A percentile compares a stretch with the other conserved stretches of the same genome.
Evolutionary conservation across 2,797 vertebrate species (phyloP).

Genomic region (Rhinella marina): DNA sequence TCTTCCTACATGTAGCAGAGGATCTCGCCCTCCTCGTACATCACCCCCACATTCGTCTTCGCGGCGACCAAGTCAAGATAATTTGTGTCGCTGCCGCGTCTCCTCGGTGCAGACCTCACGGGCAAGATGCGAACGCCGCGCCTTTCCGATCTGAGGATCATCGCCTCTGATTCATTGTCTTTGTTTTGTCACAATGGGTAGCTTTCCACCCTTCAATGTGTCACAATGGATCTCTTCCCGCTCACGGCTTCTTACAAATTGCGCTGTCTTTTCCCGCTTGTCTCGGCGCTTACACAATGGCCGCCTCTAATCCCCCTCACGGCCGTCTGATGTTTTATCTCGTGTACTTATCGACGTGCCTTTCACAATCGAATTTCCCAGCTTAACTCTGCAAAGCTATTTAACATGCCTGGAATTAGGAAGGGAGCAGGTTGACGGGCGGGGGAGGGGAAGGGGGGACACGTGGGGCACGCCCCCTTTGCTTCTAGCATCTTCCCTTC

Average conservation of each 20-base stretch:
- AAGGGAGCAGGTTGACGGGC: not conserved
- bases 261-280: constrained; percentile 51
- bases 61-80: not conserved
- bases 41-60: not conserved
- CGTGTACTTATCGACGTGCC: constrained; percentile 46
- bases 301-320: constrained; percentile 40
- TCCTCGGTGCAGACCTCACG: not conserved
- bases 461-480: not conserved
- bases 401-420: constrained; percentile 49
- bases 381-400: constrained; percentile 54
- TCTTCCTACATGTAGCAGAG: not conserved
- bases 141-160: constrained; percentile 48
- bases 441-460: not conserved
- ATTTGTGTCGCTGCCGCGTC: constrained; percentile 22
- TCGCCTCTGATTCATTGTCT: constrained; percentile 59
- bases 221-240: constrained; percentile 46
- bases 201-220: constrained; percentile 43
- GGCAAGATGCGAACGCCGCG: constrained; percentile 13
- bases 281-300: constrained; percentile 49
- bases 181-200: constrained; percentile 58
- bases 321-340: constrained; percentile 51
- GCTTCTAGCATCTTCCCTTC: constrained; percentile 2
- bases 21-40: not conserved
- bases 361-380: constrained; percentile 39
- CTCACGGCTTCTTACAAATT: constrained; percentile 47